A percentile compares a stretch with the other conserved stretches of the same genome.
phyloP scores from a whole-genome alignment of 1,140 invertebrate species.

The Psix sp. region DNA sequence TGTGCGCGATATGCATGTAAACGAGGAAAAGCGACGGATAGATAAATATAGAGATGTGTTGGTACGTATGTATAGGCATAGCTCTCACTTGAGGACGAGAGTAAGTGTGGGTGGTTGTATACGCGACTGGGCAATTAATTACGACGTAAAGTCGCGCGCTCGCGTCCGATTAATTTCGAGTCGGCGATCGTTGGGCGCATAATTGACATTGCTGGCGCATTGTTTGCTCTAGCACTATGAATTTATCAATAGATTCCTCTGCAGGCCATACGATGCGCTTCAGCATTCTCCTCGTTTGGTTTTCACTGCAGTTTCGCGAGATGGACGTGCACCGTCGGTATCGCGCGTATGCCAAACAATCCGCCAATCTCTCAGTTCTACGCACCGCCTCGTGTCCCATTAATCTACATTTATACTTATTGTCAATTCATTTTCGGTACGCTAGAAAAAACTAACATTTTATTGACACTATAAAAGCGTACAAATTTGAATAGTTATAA shows the following conservation, averaged over 20 bases:
- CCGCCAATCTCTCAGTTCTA: slow-evolving; percentile 25
- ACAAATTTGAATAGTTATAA: too few species aligned
- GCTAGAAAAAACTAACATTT: too few species aligned
- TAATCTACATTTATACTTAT: slow-evolving; percentile 43
- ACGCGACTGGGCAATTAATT: slow-evolving; percentile 66
- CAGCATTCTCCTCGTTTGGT: slow-evolving; percentile 49
- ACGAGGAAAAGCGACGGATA: slow-evolving; percentile 54
- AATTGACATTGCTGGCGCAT: slow-evolving; percentile 75
- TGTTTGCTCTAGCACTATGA: slow-evolving; percentile 70
- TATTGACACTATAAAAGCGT: too few species aligned
- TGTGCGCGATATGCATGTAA: slow-evolving; percentile 59
- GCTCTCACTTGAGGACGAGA: slow-evolving; percentile 21
- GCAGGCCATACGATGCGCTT: slow-evolving; percentile 25
- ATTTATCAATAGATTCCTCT: slow-evolving; percentile 72
- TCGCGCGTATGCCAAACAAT: slow-evolving; percentile 48
- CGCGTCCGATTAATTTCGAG: slow-evolving; percentile 67
- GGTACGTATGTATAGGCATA: slow-evolving; percentile 25
- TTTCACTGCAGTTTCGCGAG: slow-evolving; percentile 57
- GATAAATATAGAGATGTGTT: slow-evolving; percentile 41
- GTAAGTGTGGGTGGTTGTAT: slow-evolving; percentile 43
- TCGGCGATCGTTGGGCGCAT: slow-evolving; percentile 65
- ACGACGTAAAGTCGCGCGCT: slow-evolving; percentile 68
- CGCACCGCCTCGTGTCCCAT: slow-evolving; percentile 16
- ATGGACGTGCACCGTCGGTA: slow-evolving; percentile 47
- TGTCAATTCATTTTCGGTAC: slow-evolving; percentile 21